Evolutionary conservation across 2,888 invertebrate species (phyloP).

Genomic region (Watsonalla cultraria): DNA sequence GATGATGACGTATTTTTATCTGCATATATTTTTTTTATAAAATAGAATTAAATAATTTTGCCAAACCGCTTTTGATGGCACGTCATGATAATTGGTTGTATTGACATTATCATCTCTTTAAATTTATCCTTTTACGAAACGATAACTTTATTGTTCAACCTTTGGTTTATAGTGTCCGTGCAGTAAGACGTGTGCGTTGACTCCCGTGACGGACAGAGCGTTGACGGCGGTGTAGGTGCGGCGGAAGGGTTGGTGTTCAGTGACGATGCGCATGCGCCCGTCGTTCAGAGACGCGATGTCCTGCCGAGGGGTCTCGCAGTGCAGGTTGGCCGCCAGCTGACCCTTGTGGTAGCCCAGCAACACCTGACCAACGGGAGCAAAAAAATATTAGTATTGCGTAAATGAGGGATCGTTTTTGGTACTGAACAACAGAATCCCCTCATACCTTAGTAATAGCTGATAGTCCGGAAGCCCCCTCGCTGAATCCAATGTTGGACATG

Average conservation of each 20-base stretch:
- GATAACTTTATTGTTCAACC: constrained; percentile 22
- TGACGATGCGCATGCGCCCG: constrained; percentile 75
- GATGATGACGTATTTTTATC: too few relatives aligned
- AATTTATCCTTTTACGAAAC: too few relatives aligned
- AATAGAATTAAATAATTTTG: too few relatives aligned
- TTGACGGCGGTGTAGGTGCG: constrained; percentile 58
- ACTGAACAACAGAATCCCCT: too few relatives aligned
- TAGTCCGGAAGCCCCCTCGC: constrained; percentile 56
- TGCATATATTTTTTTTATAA: too few relatives aligned
- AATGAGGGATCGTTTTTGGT: too few relatives aligned
- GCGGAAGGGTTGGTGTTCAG: constrained; percentile 72
- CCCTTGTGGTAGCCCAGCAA: constrained; percentile 82
- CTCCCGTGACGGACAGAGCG: constrained; percentile 37
- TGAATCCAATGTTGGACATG: constrained; percentile 54
- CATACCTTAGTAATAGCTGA: constrained; percentile 78
- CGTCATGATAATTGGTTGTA: too few relatives aligned
- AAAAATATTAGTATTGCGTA: too few relatives aligned
- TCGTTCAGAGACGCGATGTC: constrained; percentile 65
- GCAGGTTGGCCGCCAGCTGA: constrained; percentile 84
- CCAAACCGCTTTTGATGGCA: too few relatives aligned
- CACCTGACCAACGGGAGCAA: constrained; percentile 36
- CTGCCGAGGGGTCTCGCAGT: constrained; percentile 77
- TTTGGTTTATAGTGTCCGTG: constrained; percentile 40
- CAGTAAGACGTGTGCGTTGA: constrained; percentile 39
- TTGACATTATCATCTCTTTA: too few relatives aligned